Evolutionary conservation across 92 coral and sea anemone genomes (phyloP).

Genomic region (Heteractis magnifica): DNA sequence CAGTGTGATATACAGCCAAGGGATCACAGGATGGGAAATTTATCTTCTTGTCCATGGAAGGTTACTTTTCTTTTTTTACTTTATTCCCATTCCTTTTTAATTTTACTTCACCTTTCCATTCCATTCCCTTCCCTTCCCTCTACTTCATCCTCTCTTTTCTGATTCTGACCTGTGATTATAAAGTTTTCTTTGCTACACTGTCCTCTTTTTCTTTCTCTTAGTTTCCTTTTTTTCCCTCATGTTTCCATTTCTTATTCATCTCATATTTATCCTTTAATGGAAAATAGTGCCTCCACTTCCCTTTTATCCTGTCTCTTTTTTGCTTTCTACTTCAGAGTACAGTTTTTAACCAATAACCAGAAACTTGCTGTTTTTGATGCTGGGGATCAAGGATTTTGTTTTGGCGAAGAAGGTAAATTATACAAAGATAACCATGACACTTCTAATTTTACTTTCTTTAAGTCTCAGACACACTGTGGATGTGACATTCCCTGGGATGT

Average conservation of each 20-base stretch:
- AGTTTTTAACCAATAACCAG: constrained; percentile 53
- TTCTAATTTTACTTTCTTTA: neutral
- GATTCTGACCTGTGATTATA: too few species aligned
- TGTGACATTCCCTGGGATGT: too few species aligned
- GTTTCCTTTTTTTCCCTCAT: neutral
- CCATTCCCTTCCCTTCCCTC: neutral
- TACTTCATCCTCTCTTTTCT: too few species aligned
- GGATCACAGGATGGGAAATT: constrained; percentile 57
- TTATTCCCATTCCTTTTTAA: neutral
- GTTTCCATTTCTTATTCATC: neutral
- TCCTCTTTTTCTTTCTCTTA: neutral
- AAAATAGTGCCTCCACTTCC: neutral
- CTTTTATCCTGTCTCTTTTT: neutral
- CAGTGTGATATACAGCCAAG: constrained; percentile 48
- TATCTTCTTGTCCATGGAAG: constrained; percentile 59
- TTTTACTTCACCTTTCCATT: neutral
- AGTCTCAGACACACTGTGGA: too few species aligned
- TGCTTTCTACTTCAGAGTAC: constrained; percentile 28
- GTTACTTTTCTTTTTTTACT: constrained; percentile 22
- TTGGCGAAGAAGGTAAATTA: constrained; percentile 68
- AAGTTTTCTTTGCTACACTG: too few species aligned
- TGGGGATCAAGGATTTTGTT: constrained; percentile 58
- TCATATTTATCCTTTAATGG: too few species aligned
- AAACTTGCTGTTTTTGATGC: constrained; percentile 69
- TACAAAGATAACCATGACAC: too few species aligned